Evolutionary conservation across 2,888 invertebrate genomes (phyloP).

Genomic region (Cryptophagus acutangulus): DNA sequence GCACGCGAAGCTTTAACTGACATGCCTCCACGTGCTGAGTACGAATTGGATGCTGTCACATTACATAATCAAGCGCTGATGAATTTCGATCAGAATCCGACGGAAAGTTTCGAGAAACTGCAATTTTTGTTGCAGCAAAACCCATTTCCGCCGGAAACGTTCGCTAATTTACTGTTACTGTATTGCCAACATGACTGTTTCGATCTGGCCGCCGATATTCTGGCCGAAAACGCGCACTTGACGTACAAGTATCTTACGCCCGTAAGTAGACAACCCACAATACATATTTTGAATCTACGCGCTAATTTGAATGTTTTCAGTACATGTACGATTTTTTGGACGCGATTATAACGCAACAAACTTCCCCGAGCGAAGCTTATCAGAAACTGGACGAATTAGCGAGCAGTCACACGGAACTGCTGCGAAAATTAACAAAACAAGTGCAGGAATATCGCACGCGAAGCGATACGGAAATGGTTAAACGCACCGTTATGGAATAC

Average conservation of each 20-base stretch:
- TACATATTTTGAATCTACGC: background rate
- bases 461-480: constrained; percentile 83
- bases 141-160: constrained; percentile 96
- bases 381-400: constrained; percentile 93
- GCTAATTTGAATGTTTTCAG: constrained; percentile 41
- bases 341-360: constrained; percentile 94
- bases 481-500: constrained; percentile 69
- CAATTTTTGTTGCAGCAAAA: constrained; percentile 93
- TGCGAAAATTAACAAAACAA: constrained; percentile 88
- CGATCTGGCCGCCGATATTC: constrained; percentile 94
- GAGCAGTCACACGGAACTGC: constrained; percentile 80
- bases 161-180: constrained; percentile 87
- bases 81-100: constrained; percentile 76
- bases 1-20: constrained; percentile 83
- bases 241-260: constrained; percentile 92
- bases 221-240: constrained; percentile 95
- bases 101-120: constrained; percentile 90
- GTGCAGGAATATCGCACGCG: constrained; percentile 83
- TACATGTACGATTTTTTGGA: constrained; percentile 94
- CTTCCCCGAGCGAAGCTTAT: constrained; percentile 93
- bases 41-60: constrained; percentile 95
- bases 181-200: constrained; percentile 98
- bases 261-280: constrained; percentile 49
- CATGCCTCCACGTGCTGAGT: constrained; percentile 91
- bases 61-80: constrained; percentile 94